Conservation (phyloP, 2,797 vertebrate genomes). For the Selene dorsalis region DNA sequence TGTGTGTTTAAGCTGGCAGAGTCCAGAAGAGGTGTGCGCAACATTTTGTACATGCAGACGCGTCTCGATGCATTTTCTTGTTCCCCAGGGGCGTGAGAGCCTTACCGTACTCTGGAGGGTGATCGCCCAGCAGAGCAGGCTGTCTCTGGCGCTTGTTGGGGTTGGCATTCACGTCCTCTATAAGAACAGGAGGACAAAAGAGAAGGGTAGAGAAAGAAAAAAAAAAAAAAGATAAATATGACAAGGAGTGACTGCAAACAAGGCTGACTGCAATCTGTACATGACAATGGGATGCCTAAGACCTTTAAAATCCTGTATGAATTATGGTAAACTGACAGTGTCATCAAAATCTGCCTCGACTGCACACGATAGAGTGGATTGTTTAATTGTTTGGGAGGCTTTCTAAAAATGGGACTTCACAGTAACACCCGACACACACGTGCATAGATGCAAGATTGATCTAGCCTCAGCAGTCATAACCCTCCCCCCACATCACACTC, state of each 20-base stretch:
- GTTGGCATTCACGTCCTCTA: conserved; percentile 86
- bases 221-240: conserved; percentile 21
- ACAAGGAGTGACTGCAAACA: conserved; percentile 4
- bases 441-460: conserved; percentile 39
- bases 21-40: background rate
- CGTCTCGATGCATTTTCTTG: background rate
- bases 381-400: background rate
- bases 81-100: conserved; percentile 2
- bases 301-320: background rate
- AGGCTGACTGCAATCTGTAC: conserved; percentile 16
- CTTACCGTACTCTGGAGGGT: conserved; percentile 95
- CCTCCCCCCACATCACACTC: conserved; percentile 16
- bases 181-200: conserved; percentile 38
- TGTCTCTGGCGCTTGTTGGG: conserved; percentile 95
- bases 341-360: background rate
- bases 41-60: background rate
- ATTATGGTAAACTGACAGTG: background rate
- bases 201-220: conserved; percentile 4
- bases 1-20: background rate
- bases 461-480: background rate
- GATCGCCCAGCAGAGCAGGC: conserved; percentile 94
- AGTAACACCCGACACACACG: conserved; percentile 5
- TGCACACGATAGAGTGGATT: background rate
- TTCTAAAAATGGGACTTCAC: background rate
- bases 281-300: conserved; percentile 5